Evolutionary conservation across 2,888 invertebrate species (phyloP).

Genomic region (Chorisops tibialis): DNA sequence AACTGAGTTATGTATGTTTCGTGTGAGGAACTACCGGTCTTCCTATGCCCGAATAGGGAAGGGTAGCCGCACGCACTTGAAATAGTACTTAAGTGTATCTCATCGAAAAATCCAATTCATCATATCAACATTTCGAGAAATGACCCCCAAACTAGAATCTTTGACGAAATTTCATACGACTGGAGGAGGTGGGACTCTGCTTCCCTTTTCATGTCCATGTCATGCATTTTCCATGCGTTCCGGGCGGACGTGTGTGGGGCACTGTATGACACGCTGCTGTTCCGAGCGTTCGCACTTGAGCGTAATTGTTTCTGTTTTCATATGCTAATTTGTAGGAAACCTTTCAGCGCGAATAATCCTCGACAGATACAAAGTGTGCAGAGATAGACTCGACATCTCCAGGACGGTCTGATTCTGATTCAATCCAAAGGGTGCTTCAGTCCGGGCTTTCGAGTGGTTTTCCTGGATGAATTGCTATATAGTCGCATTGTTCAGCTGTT

Average conservation of each 20-base stretch:
- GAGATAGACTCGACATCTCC: background rate
- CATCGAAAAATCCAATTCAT: slow-evolving; percentile 23
- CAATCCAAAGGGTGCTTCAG: slow-evolving; percentile 26
- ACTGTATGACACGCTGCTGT: slow-evolving; percentile 8
- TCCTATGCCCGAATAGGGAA: no score
- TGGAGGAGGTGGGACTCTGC: background rate
- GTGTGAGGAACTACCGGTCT: slow-evolving; percentile 1
- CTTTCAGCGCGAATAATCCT: slow-evolving; percentile 10
- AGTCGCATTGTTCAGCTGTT: no score
- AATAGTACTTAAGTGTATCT: background rate
- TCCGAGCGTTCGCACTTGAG: slow-evolving; percentile 11
- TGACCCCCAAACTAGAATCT: slow-evolving; percentile 6
- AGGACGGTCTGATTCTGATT: slow-evolving; percentile 11
- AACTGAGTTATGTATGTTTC: slow-evolving; percentile 26
- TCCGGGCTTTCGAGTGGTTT: slow-evolving; percentile 20
- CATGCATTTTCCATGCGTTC: slow-evolving; percentile 19
- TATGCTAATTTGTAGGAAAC: slow-evolving; percentile 33
- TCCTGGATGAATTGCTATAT: background rate
- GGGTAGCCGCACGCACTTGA: background rate
- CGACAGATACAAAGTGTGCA: background rate
- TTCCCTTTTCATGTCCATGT: background rate
- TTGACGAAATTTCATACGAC: background rate
- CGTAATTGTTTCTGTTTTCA: slow-evolving; percentile 35
- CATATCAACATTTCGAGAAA: slow-evolving; percentile 15
- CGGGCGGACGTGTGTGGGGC: background rate